Conservation (phyloP, 92 coral and sea anemone species). For the Paragorgia papillata region DNA sequence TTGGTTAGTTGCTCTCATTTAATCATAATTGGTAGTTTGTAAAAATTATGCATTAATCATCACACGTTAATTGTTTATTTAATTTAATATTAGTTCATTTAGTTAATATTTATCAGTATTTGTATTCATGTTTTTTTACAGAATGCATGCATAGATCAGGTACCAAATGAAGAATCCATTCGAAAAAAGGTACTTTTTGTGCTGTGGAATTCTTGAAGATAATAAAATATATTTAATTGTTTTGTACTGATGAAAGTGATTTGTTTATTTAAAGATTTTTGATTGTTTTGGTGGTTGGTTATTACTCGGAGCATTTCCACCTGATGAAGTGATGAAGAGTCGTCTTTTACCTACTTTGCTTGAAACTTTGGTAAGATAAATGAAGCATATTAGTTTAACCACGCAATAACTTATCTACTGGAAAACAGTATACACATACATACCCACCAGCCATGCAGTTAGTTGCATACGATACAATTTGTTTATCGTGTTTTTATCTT, state of each 20-base stretch:
- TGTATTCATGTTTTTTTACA: conserved; percentile 41
- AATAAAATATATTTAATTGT: background rate
- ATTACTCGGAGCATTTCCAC: conserved; percentile 87
- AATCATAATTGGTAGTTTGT: background rate
- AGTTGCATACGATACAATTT: too few relatives aligned
- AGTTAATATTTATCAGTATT: too few relatives aligned
- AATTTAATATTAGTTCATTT: too few relatives aligned
- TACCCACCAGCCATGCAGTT: too few relatives aligned
- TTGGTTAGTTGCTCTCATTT: conserved; percentile 69
- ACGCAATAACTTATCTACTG: too few relatives aligned
- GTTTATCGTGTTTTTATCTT: too few relatives aligned
- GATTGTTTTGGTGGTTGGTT: conserved; percentile 99
- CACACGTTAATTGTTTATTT: too few relatives aligned
- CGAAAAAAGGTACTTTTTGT: conserved; percentile 68
- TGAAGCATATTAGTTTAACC: too few relatives aligned
- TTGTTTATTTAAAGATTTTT: conserved; percentile 65
- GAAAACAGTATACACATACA: too few relatives aligned
- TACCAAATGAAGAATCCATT: conserved; percentile 73
- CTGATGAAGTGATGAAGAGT: conserved; percentile 81
- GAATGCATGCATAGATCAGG: conserved; percentile 85
- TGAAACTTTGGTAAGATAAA: conserved; percentile 81
- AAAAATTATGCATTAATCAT: background rate
- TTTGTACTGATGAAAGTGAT: background rate
- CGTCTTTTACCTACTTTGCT: conserved; percentile 75
- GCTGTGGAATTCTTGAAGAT: background rate